Evolutionary conservation across 1,140 invertebrate genomes (phyloP).

Genomic region (Brachionus asplanchnoidis): DNA sequence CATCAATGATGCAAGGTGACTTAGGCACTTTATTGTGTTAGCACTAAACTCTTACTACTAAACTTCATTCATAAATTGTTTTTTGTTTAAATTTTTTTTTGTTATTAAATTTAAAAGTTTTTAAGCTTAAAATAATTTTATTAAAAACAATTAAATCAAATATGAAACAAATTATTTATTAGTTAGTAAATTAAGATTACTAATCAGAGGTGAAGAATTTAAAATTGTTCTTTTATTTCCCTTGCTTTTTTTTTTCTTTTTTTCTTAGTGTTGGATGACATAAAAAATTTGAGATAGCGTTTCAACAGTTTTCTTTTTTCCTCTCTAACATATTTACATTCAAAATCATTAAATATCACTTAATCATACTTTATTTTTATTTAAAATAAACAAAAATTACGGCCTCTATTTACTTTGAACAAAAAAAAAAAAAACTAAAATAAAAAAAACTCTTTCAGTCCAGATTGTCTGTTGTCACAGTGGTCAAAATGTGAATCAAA

Average conservation of each 20-base stretch:
- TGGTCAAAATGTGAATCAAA: not conserved
- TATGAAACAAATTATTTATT: not conserved
- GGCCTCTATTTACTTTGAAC: not conserved
- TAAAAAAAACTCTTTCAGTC: not conserved
- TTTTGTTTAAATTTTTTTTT: not conserved
- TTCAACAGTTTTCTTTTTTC: not conserved
- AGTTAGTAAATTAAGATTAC: not conserved
- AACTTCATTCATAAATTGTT: no score
- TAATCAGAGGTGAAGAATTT: not conserved
- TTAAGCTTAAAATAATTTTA: not conserved
- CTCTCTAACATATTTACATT: not conserved
- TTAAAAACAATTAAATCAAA: not conserved
- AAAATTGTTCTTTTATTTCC: not conserved
- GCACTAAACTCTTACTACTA: no score
- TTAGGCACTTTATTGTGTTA: no score
- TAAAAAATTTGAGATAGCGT: not conserved
- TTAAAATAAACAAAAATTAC: conserved; percentile 1
- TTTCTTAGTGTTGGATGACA: not conserved
- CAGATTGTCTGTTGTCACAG: not conserved
- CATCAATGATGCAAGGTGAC: no score
- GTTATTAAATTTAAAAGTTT: not conserved
- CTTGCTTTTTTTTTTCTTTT: not conserved
- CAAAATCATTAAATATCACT: not conserved
- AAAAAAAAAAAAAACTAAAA: not conserved
- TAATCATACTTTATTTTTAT: not conserved